A percentile compares a stretch with the other conserved stretches of the same genome.
Conservation (phyloP, 2,113 vertebrate species). For the Tonatia bakeri region DNA sequence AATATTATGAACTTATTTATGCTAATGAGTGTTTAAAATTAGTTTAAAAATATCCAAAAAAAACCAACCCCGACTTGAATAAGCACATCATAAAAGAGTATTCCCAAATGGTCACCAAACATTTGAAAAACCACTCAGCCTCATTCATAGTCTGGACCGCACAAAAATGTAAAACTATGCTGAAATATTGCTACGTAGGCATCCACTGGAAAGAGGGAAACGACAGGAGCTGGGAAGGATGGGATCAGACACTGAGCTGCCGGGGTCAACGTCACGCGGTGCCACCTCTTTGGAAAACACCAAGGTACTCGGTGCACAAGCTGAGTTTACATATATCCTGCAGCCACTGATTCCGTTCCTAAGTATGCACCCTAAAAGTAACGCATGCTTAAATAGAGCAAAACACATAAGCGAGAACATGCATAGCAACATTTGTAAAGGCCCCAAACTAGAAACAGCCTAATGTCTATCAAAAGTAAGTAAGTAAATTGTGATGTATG, state of each 20-base stretch:
- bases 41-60: neutral
- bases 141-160: neutral
- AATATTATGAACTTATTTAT: neutral
- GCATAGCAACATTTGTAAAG: neutral
- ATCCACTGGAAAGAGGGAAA: neutral
- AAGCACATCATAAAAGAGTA: neutral
- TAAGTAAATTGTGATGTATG: neutral
- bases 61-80: neutral
- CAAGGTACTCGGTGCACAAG: neutral
- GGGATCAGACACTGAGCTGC: neutral
- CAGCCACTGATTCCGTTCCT: neutral
- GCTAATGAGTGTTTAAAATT: neutral
- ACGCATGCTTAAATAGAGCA: neutral
- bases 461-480: neutral
- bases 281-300: neutral
- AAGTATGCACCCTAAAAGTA: neutral
- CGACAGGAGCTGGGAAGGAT: neutral
- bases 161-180: neutral
- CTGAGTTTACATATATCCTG: neutral
- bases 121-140: neutral
- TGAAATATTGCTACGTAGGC: neutral
- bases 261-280: neutral
- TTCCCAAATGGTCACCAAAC: neutral
- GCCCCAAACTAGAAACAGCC: neutral
- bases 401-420: neutral